A percentile compares a stretch with the other conserved stretches of the same genome.
Conservation (phyloP, 1,140 invertebrate species). For the Hycleus cichorii region DNA sequence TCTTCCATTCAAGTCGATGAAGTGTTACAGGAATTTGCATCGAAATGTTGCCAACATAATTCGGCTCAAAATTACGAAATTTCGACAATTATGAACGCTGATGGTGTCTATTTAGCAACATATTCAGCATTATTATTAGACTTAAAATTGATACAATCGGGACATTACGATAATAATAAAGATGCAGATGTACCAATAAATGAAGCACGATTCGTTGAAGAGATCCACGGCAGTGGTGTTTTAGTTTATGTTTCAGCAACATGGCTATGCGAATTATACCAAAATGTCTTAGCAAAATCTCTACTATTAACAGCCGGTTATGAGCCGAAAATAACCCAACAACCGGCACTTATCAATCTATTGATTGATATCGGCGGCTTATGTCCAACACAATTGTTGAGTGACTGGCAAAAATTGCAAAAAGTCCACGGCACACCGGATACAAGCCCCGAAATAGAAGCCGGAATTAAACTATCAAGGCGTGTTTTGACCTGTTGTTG, state of each 20-base stretch:
- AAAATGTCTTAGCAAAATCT: slow-evolving; percentile 70
- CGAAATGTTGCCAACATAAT: slow-evolving; percentile 82
- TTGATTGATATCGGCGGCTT: slow-evolving; percentile 80
- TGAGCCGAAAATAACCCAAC: slow-evolving; percentile 48
- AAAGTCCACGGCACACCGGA: slow-evolving; percentile 55
- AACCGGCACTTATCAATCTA: slow-evolving; percentile 66
- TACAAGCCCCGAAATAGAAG: slow-evolving; percentile 59
- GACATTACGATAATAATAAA: slow-evolving; percentile 62
- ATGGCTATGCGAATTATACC: slow-evolving; percentile 87
- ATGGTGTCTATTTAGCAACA: slow-evolving; percentile 87
- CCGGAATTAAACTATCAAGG: slow-evolving; percentile 57
- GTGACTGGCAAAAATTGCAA: slow-evolving; percentile 76
- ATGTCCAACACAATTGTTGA: slow-evolving; percentile 68
- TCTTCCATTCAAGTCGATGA: slow-evolving; percentile 82
- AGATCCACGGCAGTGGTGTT: slow-evolving; percentile 83
- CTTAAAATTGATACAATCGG: slow-evolving; percentile 66
- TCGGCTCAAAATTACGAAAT: slow-evolving; percentile 50
- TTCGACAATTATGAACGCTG: slow-evolving; percentile 84
- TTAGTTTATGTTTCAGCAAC: slow-evolving; percentile 84
- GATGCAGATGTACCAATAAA: slow-evolving; percentile 58
- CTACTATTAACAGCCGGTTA: slow-evolving; percentile 64
- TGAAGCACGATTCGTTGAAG: slow-evolving; percentile 81
- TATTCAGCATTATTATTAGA: slow-evolving; percentile 78
- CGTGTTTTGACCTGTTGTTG: slow-evolving; percentile 83
- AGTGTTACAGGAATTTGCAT: slow-evolving; percentile 83